Percentiles rank a stretch among this genome's conserved stretches.
Conservation (phyloP, 2,888 invertebrate species). For the Hartigia nigra region DNA sequence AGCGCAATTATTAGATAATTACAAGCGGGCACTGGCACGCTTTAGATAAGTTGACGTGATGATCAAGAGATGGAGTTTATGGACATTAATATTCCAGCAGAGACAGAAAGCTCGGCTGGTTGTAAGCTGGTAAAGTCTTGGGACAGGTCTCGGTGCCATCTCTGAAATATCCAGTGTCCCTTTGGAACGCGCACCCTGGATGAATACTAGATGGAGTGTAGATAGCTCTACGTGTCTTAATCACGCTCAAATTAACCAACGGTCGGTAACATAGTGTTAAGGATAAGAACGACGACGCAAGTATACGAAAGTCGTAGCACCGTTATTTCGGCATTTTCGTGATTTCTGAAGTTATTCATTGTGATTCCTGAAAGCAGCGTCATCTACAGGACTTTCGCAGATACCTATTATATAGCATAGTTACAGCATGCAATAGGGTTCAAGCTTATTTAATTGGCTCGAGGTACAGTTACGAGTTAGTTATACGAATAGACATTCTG, state of each 20-base stretch:
- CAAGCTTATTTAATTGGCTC: background rate
- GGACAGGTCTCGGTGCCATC: conserved; percentile 41
- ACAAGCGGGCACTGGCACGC: background rate
- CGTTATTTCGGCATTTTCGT: background rate
- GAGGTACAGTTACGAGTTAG: background rate
- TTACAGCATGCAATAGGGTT: background rate
- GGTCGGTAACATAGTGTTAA: conserved; percentile 13
- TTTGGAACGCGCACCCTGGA: conserved; percentile 17
- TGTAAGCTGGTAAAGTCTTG: background rate
- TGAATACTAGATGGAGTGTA: conserved; percentile 26
- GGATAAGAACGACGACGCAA: background rate
- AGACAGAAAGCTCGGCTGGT: background rate
- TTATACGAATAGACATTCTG: background rate
- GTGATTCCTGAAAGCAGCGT: background rate
- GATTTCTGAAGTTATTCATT: background rate
- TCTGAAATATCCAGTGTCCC: conserved; percentile 43
- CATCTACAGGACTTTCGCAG: background rate
- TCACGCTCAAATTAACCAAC: conserved; percentile 11
- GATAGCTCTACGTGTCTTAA: conserved; percentile 21
- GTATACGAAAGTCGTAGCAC: background rate
- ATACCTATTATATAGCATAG: background rate
- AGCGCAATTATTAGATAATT: background rate
- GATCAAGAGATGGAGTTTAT: conserved; percentile 1
- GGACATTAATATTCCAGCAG: conserved; percentile 42
- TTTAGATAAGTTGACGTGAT: background rate